Percentiles rank a stretch among this genome's conserved stretches.
phyloP scores from a whole-genome alignment of 1,140 invertebrate genomes.

The Augochlora pura region DNA sequence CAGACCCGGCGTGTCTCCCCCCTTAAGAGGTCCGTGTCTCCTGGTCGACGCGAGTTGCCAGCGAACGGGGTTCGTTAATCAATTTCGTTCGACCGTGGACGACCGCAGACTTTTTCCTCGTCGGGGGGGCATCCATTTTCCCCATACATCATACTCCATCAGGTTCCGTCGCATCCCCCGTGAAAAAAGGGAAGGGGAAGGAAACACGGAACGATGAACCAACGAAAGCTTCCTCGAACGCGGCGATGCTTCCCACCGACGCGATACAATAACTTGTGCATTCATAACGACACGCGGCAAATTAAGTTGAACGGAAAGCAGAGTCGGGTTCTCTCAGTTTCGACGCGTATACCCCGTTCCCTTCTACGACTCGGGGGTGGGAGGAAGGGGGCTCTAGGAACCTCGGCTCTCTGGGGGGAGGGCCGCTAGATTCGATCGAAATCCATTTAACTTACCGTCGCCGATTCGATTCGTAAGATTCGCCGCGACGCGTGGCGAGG shows the following conservation, averaged over 20 bases:
- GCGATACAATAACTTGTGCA: conserved; percentile 44
- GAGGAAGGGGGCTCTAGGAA: no score
- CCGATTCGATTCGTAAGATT: conserved; percentile 56
- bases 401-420: no score
- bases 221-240: background rate
- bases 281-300: conserved; percentile 42
- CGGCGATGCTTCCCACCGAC: conserved; percentile 23
- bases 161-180: background rate
- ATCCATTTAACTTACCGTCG: conserved; percentile 47
- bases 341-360: background rate
- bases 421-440: conserved; percentile 40
- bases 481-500: conserved; percentile 4
- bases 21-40: no score
- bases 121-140: background rate
- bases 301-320: conserved; percentile 22
- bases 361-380: no score
- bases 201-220: background rate
- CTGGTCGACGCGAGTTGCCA: background rate
- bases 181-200: background rate
- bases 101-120: background rate
- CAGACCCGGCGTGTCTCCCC: no score
- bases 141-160: conserved; percentile 1
- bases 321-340: background rate
- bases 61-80: background rate
- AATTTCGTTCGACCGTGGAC: background rate